These are phyloP conservation scores for Isoperla grammatica DNA, from an alignment of 2,888 invertebrate genomes.

Conservation along the genomic window DNA sequence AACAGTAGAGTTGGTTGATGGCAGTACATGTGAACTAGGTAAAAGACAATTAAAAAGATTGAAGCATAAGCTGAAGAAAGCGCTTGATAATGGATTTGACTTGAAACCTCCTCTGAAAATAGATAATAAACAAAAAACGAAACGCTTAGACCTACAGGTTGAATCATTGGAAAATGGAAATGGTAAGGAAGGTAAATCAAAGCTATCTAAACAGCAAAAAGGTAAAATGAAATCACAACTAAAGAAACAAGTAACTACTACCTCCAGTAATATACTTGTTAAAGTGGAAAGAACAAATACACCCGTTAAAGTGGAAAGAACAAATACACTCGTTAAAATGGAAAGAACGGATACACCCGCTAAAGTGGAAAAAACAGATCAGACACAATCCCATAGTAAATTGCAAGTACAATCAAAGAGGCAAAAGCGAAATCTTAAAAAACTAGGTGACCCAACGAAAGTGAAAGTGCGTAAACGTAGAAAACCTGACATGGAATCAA, in stretches of 20 bases:
- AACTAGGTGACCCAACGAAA: neutral
- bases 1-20: neutral
- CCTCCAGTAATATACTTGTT: too few species aligned
- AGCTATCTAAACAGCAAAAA: conserved; percentile 17
- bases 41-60: conserved; percentile 32
- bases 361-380: too few species aligned
- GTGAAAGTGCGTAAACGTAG: conserved; percentile 39
- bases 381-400: too few species aligned
- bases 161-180: neutral
- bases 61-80: conserved; percentile 30
- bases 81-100: conserved; percentile 5
- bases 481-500: conserved; percentile 44
- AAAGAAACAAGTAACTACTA: neutral
- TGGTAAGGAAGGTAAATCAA: conserved; percentile 24
- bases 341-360: too few species aligned
- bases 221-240: conserved; percentile 10
- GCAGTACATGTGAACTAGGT: conserved; percentile 22
- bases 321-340: too few species aligned
- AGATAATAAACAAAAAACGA: neutral
- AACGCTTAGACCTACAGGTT: neutral
- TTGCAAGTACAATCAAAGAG: neutral
- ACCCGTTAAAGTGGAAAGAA: too few species aligned
- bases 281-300: too few species aligned
- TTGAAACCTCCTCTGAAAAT: too few species aligned
- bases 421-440: conserved; percentile 12